Conservation (phyloP, 2,113 vertebrate genomes). For the Engraulis encrasicolus region DNA sequence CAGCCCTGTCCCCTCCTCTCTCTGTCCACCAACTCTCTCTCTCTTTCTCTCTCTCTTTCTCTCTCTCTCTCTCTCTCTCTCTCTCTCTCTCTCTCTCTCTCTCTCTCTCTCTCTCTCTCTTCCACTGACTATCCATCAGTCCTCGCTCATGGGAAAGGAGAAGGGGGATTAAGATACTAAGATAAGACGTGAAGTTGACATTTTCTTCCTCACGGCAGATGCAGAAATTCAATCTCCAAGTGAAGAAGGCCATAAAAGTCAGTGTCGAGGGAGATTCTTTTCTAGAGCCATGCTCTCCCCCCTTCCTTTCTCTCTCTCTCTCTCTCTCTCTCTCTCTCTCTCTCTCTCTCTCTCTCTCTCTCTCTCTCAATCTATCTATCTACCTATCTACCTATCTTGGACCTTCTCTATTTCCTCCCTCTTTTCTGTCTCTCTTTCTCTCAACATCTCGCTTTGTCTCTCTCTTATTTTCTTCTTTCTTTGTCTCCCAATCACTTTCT, state of each 20-base stretch:
- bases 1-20: too few relatives aligned
- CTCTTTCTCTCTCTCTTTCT: too few relatives aligned
- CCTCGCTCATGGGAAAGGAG: conserved; percentile 15
- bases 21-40: too few relatives aligned
- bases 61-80: neutral
- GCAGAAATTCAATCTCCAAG: conserved; percentile 4
- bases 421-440: too few relatives aligned
- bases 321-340: neutral
- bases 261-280: neutral
- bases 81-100: neutral
- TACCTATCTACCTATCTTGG: too few relatives aligned
- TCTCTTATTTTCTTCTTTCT: too few relatives aligned
- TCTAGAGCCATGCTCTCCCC: neutral
- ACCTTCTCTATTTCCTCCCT: too few relatives aligned
- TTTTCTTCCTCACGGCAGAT: neutral
- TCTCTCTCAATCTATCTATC: too few relatives aligned
- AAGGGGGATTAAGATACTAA: conserved; percentile 41
- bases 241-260: conserved; percentile 24
- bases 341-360: neutral
- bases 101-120: neutral
- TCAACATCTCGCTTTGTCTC: too few relatives aligned
- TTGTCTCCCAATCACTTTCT: too few relatives aligned
- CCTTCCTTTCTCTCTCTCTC: neutral
- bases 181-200: conserved; percentile 22
- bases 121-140: neutral